Evolutionary conservation across 2,888 invertebrate species (phyloP).

Genomic region (Diabrotica balteata): DNA sequence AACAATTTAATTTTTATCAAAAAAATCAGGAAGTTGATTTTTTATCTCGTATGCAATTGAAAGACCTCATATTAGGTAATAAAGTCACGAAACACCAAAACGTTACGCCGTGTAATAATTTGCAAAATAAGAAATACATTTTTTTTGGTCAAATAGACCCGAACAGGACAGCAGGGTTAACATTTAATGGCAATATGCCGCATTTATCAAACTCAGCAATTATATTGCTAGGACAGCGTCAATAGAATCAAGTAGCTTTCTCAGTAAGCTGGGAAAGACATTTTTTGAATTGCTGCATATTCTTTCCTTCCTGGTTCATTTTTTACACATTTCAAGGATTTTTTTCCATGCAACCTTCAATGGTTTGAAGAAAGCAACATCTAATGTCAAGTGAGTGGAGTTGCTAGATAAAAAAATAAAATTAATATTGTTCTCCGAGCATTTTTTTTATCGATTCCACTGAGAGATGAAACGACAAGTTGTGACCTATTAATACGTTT

Average conservation of each 20-base stretch:
- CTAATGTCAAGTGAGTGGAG: background rate
- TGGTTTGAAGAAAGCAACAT: background rate
- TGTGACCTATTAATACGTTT: background rate
- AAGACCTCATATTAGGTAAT: too few species aligned
- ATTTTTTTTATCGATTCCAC: too few species aligned
- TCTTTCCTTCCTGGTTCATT: background rate
- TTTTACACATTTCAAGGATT: background rate
- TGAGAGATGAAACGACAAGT: too few species aligned
- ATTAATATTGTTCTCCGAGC: too few species aligned
- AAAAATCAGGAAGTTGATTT: too few species aligned
- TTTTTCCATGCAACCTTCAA: background rate
- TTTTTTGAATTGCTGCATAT: background rate
- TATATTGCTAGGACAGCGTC: conserved; percentile 2
- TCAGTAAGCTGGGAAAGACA: background rate
- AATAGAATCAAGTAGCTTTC: background rate
- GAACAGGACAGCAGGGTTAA: too few species aligned
- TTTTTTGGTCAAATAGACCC: too few species aligned
- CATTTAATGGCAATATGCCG: conserved; percentile 11
- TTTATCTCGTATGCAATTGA: too few species aligned
- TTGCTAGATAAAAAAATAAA: background rate
- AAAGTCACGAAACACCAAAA: too few species aligned
- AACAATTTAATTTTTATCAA: too few species aligned
- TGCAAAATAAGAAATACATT: too few species aligned
- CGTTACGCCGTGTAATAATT: too few species aligned
- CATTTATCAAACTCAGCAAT: conserved; percentile 12